These are phyloP conservation scores for Cephus pulcher DNA, from an alignment of 2,888 invertebrate genomes.

Conservation along the genomic window DNA sequence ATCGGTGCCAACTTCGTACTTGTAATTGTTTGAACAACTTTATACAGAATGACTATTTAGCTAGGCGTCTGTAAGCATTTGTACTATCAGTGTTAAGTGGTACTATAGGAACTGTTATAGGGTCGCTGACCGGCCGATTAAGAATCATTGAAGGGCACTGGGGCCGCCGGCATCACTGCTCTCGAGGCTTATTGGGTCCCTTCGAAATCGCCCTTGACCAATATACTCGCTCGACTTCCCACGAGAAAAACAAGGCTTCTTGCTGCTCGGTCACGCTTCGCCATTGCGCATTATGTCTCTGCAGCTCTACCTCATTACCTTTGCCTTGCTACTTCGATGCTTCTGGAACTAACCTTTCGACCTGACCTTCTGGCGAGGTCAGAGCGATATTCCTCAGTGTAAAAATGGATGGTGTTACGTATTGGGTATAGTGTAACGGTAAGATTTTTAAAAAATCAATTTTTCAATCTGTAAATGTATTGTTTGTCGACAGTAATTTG, in stretches of 20 bases:
- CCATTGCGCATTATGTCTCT: neutral
- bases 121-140: constrained; percentile 2
- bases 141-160: constrained; percentile 11
- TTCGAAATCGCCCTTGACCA: constrained; percentile 24
- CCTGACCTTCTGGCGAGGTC: neutral
- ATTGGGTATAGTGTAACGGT: neutral
- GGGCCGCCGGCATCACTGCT: constrained; percentile 16
- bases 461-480: neutral
- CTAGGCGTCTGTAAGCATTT: neutral
- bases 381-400: neutral
- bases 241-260: neutral
- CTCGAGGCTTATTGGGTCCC: constrained; percentile 12
- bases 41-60: neutral
- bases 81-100: neutral
- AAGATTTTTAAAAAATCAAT: neutral
- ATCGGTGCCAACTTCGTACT: neutral
- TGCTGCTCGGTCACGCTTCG: neutral
- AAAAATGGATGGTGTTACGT: neutral
- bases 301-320: neutral
- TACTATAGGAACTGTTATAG: neutral
- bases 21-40: neutral
- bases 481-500: too few species aligned
- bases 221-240: constrained; percentile 13
- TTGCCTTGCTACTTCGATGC: neutral
- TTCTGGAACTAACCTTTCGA: neutral